Evolutionary conservation across 2,888 invertebrate species (phyloP), one percentile per base, ranked within the genome.

Genomic region (Acheta domesticus): DNA sequence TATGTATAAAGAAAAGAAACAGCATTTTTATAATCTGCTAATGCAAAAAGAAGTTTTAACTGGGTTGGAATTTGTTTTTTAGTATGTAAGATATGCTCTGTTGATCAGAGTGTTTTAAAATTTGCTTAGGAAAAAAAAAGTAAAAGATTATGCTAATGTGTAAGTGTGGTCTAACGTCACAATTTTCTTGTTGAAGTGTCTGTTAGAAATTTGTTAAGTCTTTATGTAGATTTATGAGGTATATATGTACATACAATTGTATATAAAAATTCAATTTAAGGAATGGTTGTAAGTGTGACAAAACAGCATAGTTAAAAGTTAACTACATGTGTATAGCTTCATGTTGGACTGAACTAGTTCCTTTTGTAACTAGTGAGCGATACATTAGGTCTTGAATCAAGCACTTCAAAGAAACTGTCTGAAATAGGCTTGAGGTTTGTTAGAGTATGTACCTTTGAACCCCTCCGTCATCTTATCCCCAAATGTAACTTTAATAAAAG

Each of bases 71-170:
- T 62, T 19, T n/a, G n/a, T 19, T 19, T 62, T 62, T 62, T 62
- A 62, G 62, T 62, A 62, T 62, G 62, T 62, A 62, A 62, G 62
- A 16, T 19, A 62, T 11, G 36, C 62, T 62, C 62, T 62, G 62
- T 62, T 62, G 62, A 62, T 62, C 62, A 62, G 62, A 62, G 62
- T 62, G n/a, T 62, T 62, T 62, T 62, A 62, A 62, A 62, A 62
- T 62, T 62, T 62, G 14, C 62, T 62, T 62, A n/a, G 62, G 62
- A 62, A 19, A 62, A 62, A 14, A 62, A 62, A n/a, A 16, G 16
- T 36, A 36, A 36, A 36, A 36, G 36, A 36, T 36, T 36, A 36
- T 36, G 36, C 36, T 62, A n/a, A 19, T 62, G 62, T 62, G 62
- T 62, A 62, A 36, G 8, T 36, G 8, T 36, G 36, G 36, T 62